Base-by-base conservation (phyloP, 1,140 invertebrate species). In the Drosophila sucinea region DNA sequence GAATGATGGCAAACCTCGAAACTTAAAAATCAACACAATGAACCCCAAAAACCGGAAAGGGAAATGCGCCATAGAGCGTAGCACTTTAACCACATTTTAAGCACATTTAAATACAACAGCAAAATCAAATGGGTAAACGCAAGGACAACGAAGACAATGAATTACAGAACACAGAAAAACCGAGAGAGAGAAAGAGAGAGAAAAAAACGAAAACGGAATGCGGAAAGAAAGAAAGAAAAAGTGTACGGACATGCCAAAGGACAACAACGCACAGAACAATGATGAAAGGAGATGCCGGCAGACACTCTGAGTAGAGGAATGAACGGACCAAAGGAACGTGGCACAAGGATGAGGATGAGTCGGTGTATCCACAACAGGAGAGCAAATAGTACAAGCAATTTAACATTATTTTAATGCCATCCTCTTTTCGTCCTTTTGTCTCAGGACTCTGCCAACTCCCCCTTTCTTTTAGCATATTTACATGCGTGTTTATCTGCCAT, bases 371-470 rank as follows among this genome's bases (percentile, higher is more conserved):
- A 51, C 23, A 56, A 58, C 40, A 41, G 69, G 8, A 67, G 51
- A 73, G 65, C 77, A 74, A 80, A 80, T 77, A 80, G 70, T 70
- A 78, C 77, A 78, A 80, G 77, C 77, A 80, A 80, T 80, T 80
- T 80, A 80, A 80, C 77, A 80, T 80, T 80, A 80, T 80, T 80
- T 80, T 80, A 80, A 80, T 77, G 75, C 77, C 74, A 78, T 67
- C 44, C 74, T 77, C 64, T 40, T 61, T 64, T 25, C 64, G 41
- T 73, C 73, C 73, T 79, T 62, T 79, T 79, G 77, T 79, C 77
- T 79, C 61, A 30, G 60, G 17, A 32, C n/a, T 30, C 8, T 55
- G 4, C 47, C 58, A 3, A 5, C 35, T 23, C 54, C 6, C 38
- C 10, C 30, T 1, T 7, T n/a, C 62, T 7, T 38, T 11, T 25